phyloP scores from a whole-genome alignment of 2,113 vertebrate genomes.

The Tricholaema leucomelas region DNA sequence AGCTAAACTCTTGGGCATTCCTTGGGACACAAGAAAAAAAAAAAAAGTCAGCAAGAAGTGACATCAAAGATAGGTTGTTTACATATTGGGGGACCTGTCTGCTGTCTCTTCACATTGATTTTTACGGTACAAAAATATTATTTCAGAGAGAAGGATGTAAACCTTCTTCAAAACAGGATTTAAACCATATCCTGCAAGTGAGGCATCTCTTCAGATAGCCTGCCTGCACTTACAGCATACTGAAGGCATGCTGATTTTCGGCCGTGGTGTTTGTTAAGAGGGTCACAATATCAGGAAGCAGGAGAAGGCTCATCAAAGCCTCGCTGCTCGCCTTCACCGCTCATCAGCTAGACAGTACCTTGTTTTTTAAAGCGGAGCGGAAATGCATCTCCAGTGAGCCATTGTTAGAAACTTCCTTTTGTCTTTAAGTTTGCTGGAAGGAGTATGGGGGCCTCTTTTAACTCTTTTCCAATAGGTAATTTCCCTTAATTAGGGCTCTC shows the following conservation, averaged over 20 bases:
- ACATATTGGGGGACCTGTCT: constrained; percentile 70
- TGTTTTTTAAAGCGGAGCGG: constrained; percentile 89
- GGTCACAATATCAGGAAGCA: constrained; percentile 99
- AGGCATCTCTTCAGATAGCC: constrained; percentile 83
- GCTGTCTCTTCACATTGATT: constrained; percentile 74
- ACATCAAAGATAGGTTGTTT: constrained; percentile 81
- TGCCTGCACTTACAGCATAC: constrained; percentile 75
- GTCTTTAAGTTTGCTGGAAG: constrained; percentile 84
- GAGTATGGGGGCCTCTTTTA: constrained; percentile 77
- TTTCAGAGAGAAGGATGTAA: constrained; percentile 93
- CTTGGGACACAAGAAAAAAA: constrained; percentile 6
- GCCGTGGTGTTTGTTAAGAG: constrained; percentile 84
- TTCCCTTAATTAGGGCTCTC: constrained; percentile 81
- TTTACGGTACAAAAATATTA: constrained; percentile 94
- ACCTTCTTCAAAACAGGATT: constrained; percentile 99
- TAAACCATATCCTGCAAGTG: constrained; percentile 92
- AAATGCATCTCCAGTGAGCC: constrained; percentile 99
- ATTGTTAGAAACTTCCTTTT: constrained; percentile 97
- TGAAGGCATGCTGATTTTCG: constrained; percentile 81
- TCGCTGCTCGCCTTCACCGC: constrained; percentile 77
- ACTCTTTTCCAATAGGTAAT: constrained; percentile 85
- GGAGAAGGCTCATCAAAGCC: constrained; percentile 98
- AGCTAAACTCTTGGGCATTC: constrained; percentile 25
- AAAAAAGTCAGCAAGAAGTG: constrained; percentile 44
- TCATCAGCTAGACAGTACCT: constrained; percentile 87